Evolutionary conservation across 2,113 vertebrate genomes (phyloP), one percentile per base, ranked within the genome.

Genomic region (Ivindomyrus marchei): DNA sequence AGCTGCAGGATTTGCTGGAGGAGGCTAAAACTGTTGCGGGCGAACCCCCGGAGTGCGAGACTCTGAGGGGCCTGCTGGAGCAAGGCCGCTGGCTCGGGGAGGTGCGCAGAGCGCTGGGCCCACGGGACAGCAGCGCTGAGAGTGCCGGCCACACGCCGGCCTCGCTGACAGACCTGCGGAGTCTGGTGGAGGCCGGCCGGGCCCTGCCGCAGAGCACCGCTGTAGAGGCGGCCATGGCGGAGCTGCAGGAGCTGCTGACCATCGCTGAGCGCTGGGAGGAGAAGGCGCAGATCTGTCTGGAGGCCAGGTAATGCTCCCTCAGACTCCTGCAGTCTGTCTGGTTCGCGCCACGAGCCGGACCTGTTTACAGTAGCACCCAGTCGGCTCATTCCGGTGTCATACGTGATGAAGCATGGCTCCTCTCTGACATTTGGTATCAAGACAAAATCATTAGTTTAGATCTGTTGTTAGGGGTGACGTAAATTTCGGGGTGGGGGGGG

Each of bases 241-340:
- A 99, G 91, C 96, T 99, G 11, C 97, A 99, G 94, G 98, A 99
- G 92, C 95, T 99, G 88, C 95, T 98, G 70, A 97, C 97, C 3
- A 99, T 99, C 4, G 97, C 98, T 88, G 95, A 98, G 90, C 97
- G 98, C 46, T 99, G 98, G 98, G 98, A 99, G 92, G 98, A 99
- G 92, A 99, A 99, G 89, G 98, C 98, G 0, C 96, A 98, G 91
- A 97, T 99, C 94, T 99, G 98, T 87, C 92, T 99, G 0, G 97
- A 99, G 87, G 97, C 97, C 93, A 97, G 97, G 98, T 98, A 88
- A 89, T 91, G 24, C 45, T 49, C 13, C 85, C n/a, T 53, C 31
- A 10, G 45, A 3, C 31, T 77, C 66, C 88, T 77, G 27, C 70
- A 77, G 66, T 36, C 66, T 2, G 27, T 36, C 66, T 6, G 66